Evolutionary conservation across 1,140 invertebrate species (phyloP).

Genomic region (Cepaea nemoralis): DNA sequence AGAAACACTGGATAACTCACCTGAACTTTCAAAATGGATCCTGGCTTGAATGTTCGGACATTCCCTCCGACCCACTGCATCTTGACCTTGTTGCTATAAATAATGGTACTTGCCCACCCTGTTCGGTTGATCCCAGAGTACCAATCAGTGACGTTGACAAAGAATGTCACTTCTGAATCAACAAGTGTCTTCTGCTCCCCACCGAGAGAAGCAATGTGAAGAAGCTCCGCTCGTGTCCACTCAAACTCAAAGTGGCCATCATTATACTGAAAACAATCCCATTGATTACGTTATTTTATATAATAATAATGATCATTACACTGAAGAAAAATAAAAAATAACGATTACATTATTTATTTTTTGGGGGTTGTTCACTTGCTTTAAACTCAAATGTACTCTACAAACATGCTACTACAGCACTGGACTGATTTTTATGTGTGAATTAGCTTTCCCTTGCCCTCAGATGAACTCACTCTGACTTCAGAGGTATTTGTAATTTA

Average conservation of each 20-base stretch:
- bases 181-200: slow-evolving; percentile 72
- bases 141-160: slow-evolving; percentile 82
- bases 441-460: too few species aligned
- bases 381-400: too few species aligned
- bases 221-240: slow-evolving; percentile 85
- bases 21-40: slow-evolving; percentile 88
- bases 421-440: too few species aligned
- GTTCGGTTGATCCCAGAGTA: slow-evolving; percentile 86
- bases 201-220: slow-evolving; percentile 72
- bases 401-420: too few species aligned
- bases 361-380: too few species aligned
- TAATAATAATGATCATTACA: not conserved
- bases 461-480: too few species aligned
- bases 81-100: slow-evolving; percentile 87
- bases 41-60: slow-evolving; percentile 93
- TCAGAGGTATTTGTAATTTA: too few species aligned
- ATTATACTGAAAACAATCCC: slow-evolving; percentile 78
- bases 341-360: not conserved
- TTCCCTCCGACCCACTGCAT: slow-evolving; percentile 88
- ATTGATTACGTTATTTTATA: slow-evolving; percentile 1
- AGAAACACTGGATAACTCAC: not conserved
- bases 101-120: slow-evolving; percentile 87
- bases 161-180: slow-evolving; percentile 87
- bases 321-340: not conserved
- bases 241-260: slow-evolving; percentile 87